Percentiles rank a stretch among this genome's conserved stretches.
Evolutionary conservation across 2,888 invertebrate species (phyloP).

Genomic region (Urechis unicinctus): DNA sequence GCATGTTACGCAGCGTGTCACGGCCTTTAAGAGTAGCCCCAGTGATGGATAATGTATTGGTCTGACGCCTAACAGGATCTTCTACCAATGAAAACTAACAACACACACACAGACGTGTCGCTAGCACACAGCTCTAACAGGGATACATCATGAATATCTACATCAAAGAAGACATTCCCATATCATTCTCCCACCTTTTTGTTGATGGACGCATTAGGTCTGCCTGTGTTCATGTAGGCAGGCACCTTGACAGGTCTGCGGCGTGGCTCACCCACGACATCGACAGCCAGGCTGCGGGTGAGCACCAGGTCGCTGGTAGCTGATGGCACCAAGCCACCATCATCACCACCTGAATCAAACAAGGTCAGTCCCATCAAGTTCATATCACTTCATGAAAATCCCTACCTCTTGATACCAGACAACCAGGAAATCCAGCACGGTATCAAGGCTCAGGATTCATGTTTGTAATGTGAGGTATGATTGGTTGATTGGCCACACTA

Average conservation of each 20-base stretch:
- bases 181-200: too few species aligned
- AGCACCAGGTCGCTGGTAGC: too few species aligned
- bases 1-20: constrained; percentile 31
- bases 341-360: too few species aligned
- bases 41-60: constrained; percentile 35
- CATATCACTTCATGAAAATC: too few species aligned
- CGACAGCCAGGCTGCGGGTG: not conserved
- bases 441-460: too few species aligned
- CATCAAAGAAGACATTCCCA: too few species aligned
- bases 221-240: constrained; percentile 35
- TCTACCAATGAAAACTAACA: constrained; percentile 37
- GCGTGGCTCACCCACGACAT: constrained; percentile 36
- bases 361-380: too few species aligned
- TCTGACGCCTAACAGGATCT: constrained; percentile 42
- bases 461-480: too few species aligned
- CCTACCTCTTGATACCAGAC: too few species aligned
- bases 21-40: constrained; percentile 38
- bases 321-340: too few species aligned
- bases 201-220: constrained; percentile 40
- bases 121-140: not conserved
- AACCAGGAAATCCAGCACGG: too few species aligned
- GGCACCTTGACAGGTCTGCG: constrained; percentile 35
- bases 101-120: not conserved
- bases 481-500: not conserved
- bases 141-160: not conserved